Evolutionary conservation across 1,140 invertebrate species (phyloP).

Genomic region (Drosophila santomea): DNA sequence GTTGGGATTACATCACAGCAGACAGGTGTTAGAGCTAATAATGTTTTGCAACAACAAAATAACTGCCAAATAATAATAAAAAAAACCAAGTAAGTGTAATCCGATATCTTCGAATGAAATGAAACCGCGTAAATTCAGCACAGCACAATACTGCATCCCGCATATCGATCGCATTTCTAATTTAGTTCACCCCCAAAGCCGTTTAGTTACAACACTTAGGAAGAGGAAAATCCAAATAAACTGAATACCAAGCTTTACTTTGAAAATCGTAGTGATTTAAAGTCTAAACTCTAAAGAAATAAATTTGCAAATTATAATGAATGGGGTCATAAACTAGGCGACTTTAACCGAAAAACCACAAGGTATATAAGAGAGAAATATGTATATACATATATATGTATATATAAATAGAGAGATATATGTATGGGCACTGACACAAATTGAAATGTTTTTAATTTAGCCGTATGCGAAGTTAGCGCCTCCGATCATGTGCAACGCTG

Average conservation of each 20-base stretch:
- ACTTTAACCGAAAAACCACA: conserved; percentile 18
- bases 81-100: conserved; percentile 38
- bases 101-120: conserved; percentile 26
- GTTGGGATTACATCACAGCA: conserved; percentile 52
- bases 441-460: conserved; percentile 53
- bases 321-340: conserved; percentile 27
- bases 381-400: conserved; percentile 35
- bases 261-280: conserved; percentile 73
- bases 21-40: conserved; percentile 20
- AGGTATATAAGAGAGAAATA: conserved; percentile 34
- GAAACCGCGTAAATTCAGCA: conserved; percentile 33
- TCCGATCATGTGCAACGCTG: conserved; percentile 41
- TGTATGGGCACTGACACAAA: conserved; percentile 60
- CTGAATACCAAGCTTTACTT: conserved; percentile 78
- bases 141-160: conserved; percentile 33
- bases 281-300: conserved; percentile 32
- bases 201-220: conserved; percentile 34
- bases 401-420: conserved; percentile 44
- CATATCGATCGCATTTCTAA: conserved; percentile 30
- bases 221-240: conserved; percentile 54
- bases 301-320: conserved; percentile 22
- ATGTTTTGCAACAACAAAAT: conserved; percentile 52
- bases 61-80: conserved; percentile 70
- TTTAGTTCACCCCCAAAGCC: conserved; percentile 8
- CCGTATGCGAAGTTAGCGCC: conserved; percentile 35